Evolutionary conservation across 2,113 vertebrate species (phyloP), one percentile per base, ranked within the genome.

Genomic region (Aegypius monachus): DNA sequence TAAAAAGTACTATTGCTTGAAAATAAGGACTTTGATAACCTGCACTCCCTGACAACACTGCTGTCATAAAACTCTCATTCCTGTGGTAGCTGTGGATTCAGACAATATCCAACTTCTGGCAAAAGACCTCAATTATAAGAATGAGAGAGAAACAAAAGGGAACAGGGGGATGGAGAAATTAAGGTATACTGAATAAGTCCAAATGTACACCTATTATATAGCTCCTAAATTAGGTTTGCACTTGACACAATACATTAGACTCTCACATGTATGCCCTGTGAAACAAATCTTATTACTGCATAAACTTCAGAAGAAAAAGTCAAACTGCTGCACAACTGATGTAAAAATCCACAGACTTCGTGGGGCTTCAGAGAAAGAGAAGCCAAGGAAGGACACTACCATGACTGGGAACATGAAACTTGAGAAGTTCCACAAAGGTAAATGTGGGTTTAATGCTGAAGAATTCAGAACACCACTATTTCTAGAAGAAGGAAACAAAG

Each of bases 161-260:
- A 50, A 6, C 1, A 21, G 10, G 14, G 12, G 22, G 31, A 21
- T 42, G 52, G 18, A 59, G 11, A 18, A 56, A 16, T 8, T 9
- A 53, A 38, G 12, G 68, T 3, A 16, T 20, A 19, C 36, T 12
- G 4, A 1, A 0, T 16, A 55, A 75, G 14, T 34, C 48, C 53
- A 50, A 38, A 34, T 0, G 2, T 7, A 11, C 31, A 38, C 34
- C 75, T 22, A 13, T 13, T 7, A 29, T 3, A 4, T 0, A 19
- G 43, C 70, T 92, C 63, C 75, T 32, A 0, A 47, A 5, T 14
- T 22, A 27, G 26, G 10, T 15, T 23, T 45, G 55, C 47, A 32
- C 67, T 34, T 31, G 66, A 18, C 16, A n/a, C 65, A 73, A 45
- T 26, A 32, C 8, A 21, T 18, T 25, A 48, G 48, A 22, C 42